Conservation (phyloP, 2,113 vertebrate species). For the Upupa epops region DNA sequence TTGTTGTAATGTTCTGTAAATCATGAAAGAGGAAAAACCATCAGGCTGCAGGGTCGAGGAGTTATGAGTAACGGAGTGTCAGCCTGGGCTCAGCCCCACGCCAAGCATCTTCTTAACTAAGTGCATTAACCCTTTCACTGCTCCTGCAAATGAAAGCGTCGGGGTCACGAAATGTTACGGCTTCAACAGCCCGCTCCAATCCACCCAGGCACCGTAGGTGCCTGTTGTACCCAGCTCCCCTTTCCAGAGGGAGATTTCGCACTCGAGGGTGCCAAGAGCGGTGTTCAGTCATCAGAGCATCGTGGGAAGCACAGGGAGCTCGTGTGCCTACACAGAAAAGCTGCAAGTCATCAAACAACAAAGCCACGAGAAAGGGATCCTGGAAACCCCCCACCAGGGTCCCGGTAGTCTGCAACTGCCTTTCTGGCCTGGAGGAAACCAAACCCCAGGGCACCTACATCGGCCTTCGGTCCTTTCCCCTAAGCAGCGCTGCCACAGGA, state of each 20-base stretch:
- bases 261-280: not conserved
- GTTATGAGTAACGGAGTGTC: conserved; percentile 59
- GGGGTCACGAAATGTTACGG: conserved; percentile 29
- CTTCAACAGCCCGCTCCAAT: conserved; percentile 24
- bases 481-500: not conserved
- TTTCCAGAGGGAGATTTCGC: not conserved
- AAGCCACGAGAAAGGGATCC: not conserved
- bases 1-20: conserved; percentile 45
- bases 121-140: conserved; percentile 54
- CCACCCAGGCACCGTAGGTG: not conserved
- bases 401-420: not conserved
- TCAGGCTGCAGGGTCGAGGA: conserved; percentile 21
- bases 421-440: not conserved
- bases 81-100: not conserved
- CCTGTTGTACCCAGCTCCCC: not conserved
- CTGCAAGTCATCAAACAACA: not conserved
- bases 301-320: not conserved
- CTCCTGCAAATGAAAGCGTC: conserved; percentile 25
- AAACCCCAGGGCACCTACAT: not conserved
- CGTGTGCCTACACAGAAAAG: accelerated
- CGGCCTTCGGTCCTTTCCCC: not conserved
- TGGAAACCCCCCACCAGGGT: not conserved
- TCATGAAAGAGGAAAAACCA: conserved; percentile 34
- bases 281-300: not conserved
- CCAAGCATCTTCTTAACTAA: conserved; percentile 51